Evolutionary conservation across 1,140 invertebrate species (phyloP).

Genomic region (Eufriesea mexicana): DNA sequence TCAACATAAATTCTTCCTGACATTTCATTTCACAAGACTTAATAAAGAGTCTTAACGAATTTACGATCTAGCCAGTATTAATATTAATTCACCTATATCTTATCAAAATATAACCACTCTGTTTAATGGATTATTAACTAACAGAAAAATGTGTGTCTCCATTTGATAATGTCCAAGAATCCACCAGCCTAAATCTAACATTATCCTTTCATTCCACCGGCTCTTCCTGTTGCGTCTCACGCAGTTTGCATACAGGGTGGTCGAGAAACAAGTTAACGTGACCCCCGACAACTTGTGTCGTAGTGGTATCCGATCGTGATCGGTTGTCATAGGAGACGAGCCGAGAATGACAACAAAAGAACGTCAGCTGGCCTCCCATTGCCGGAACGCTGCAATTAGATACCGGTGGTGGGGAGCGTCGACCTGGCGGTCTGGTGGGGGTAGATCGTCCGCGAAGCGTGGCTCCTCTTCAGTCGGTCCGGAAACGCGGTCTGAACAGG

Average conservation of each 20-base stretch:
- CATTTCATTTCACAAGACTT: not conserved
- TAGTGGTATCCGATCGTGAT: not conserved
- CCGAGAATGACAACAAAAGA: slow-evolving; percentile 18
- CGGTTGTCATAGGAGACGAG: slow-evolving; percentile 29
- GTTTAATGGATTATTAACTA: too few relatives aligned
- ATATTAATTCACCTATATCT: too few relatives aligned
- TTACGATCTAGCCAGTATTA: too few relatives aligned
- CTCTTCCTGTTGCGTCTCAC: not conserved
- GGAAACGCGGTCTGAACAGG: slow-evolving; percentile 65
- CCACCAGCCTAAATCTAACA: not conserved
- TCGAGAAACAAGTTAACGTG: not conserved
- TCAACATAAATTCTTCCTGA: not conserved
- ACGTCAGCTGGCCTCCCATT: slow-evolving; percentile 33
- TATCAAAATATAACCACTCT: too few relatives aligned
- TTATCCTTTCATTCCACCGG: too few relatives aligned
- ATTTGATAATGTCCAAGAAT: not conserved
- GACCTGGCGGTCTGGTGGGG: slow-evolving; percentile 14
- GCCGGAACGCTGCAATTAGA: slow-evolving; percentile 24
- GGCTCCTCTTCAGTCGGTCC: slow-evolving; percentile 68
- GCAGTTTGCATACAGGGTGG: not conserved
- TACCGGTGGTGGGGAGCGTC: not conserved
- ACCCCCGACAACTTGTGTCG: slow-evolving; percentile 24
- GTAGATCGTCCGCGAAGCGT: slow-evolving; percentile 60
- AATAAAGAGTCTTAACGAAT: not conserved
- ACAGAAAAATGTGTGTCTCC: too few relatives aligned